Base-by-base conservation (phyloP, 1,140 invertebrate species). In the Micrasema longulum region DNA sequence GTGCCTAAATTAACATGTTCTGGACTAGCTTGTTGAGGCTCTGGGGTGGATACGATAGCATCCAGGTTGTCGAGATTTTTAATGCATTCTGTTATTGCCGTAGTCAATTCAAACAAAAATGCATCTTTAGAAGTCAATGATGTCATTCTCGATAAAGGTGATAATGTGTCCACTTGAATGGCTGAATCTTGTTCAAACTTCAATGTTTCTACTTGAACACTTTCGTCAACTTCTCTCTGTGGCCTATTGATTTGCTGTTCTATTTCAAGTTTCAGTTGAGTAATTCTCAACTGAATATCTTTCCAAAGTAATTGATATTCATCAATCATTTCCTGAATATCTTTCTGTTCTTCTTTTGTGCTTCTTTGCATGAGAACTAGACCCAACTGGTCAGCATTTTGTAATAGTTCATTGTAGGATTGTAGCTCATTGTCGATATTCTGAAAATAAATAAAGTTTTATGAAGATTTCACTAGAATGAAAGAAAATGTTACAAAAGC, bases 81-180 rank as follows among this genome's bases (percentile, higher is more conserved):
- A 43, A 80, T 81, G 76, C 88, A 90, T 76, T 92, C 91, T 2
- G 80, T 81, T 0, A 94, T 85, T 0, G 92, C 92, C 11, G 88
- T 86, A 14, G 88, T 83, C 10, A 95, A 78, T 79, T 95, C 93
- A 69, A 88, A 89, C 22, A 90, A 80, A 76, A 93, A 95, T 1
- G 92, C 93, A 79, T 94, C 93, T 78, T 91, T 91, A 0, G 92
- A 90, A 18, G 92, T 93, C 55, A 95, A 87, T 22, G 86, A 89
- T 5, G 86, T 85, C 65, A 90, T 82, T 23, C 86, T 7, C 76
- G 66, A 55, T 63, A 83, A 79, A 10, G 84, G 80, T 0, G 89
- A 88, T 16, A 92, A 77, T 0, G 93, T 95, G 73, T 93, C 89
- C 0, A 94, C 93, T 85, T 95, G 93, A 7, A 93, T 89, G 1